phyloP scores from a whole-genome alignment of 1,140 invertebrate genomes.

The Leptopilina boulardi region DNA sequence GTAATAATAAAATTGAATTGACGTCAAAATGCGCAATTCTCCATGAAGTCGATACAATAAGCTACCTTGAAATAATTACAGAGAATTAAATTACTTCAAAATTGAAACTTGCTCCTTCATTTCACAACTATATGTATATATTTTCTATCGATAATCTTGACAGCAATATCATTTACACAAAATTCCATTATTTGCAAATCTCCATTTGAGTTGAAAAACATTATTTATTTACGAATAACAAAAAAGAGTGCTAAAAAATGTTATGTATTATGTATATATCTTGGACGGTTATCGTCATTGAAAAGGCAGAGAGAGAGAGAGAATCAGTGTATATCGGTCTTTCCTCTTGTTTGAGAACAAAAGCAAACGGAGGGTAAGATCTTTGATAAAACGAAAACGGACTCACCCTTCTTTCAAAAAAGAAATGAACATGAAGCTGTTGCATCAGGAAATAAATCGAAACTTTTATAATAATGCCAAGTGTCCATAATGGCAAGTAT shows the following conservation, averaged over 20 bases:
- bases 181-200: neutral
- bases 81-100: constrained; percentile 2
- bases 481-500: neutral
- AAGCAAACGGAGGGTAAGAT: neutral
- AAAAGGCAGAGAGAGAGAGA: neutral
- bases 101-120: neutral
- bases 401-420: neutral
- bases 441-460: constrained; percentile 5
- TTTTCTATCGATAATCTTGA: neutral
- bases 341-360: constrained; percentile 20
- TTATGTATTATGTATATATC: neutral
- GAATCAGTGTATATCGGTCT: neutral
- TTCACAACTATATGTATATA: neutral
- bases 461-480: constrained; percentile 3
- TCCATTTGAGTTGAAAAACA: neutral
- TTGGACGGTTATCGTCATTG: neutral
- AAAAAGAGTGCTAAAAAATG: neutral
- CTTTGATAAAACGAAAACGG: constrained; percentile 23
- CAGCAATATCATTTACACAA: neutral
- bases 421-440: constrained; percentile 8
- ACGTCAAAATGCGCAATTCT: neutral
- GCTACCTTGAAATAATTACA: neutral
- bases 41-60: neutral
- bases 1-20: constrained; percentile 5
- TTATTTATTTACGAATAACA: neutral